Evolutionary conservation across 2,888 invertebrate species (phyloP), one percentile per base, ranked within the genome.

Genomic region (Cantharis rustica): DNA sequence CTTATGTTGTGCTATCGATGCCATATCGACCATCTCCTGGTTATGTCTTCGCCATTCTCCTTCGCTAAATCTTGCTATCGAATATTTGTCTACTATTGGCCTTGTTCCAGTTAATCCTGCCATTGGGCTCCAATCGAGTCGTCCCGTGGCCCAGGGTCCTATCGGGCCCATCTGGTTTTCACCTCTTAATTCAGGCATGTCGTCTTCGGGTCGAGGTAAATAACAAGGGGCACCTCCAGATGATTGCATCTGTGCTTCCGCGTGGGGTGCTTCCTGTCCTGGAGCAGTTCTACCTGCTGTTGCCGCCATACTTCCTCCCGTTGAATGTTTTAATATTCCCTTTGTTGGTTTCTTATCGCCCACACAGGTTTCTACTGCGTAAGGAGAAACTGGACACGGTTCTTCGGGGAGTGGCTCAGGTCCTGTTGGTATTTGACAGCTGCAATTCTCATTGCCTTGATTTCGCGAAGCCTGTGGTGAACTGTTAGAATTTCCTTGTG

Each of bases 11-110:
- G 85, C 86, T 9, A 75, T 81, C 13, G 78, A 77, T 5, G 86
- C 82, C 72, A 79, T 81, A 31, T 90, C 87, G 27, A 88, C 75
- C 16, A 87, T 79, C 4, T 86, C 84, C 75, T 86, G 86, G 71
- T 88, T 88, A 77, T 85, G 87, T 7, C 78, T 78, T 63, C 93
- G 89, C 95, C 95, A 95, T 87, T 95, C 94, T 10, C 90, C 92
- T 0, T 93, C 90, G 73, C 94, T 94, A 84, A 91, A 94, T 82
- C 93, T 89, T 11, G 94, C 93, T 68, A 95, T 89, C 0, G 95
- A 93, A 84, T 95, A 95, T 83, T 93, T 93, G 87, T 94, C 94
- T 10, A 94, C 94, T 0, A 91, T 90, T 0, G 95, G 95, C 79
- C 95, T 89, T 0, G 94, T 92, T 3, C 95, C 95, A 0, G 95